Base-by-base conservation (phyloP, 2,888 invertebrate genomes). In the Eupithecia exiguata region DNA sequence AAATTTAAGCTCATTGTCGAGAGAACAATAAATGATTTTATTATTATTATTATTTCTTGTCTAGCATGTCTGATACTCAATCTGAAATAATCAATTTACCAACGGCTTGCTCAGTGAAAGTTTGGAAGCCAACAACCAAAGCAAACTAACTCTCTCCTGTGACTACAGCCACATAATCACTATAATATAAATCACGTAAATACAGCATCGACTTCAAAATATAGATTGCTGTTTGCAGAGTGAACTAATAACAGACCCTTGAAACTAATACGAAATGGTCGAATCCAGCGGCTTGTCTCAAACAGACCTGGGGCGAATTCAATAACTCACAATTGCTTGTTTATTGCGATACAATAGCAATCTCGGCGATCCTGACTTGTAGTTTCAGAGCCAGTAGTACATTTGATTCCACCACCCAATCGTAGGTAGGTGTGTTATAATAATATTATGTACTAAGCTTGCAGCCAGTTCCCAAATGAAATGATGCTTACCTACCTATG, bases 261-360 rank as follows among this genome's bases (percentile, higher is more conserved):
- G 76, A 74, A 77, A 77, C 73, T 74, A 74, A 75, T 74, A 73
- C 58, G 65, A 68, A n/a, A 25, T 49, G 65, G 70, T 40, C 72
- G 68, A 71, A 73, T 72, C 61, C 70, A 69, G 49, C 53, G 72
- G 74, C 68, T 74, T 74, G 74, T 77, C 77, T 61, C 70, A 74
- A 76, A 75, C 77, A 79, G 76, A 77, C 75, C 71, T 69, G 70
- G 62, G 75, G 74, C 71, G 70, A 77, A 74, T 78, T 77, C 66
- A 72, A 77, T 80, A 79, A 78, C 80, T 79, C 69, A 74, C 36
- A 65, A 77, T 76, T 70, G 68, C 68, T 77, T 77, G 76, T 80
- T 80, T 78, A 75, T 80, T 82, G 76, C 75, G 70, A 79, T 80
- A 82, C 76, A 81, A 80, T 82, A 74, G 75, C 74, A 74, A 67